A percentile compares a stretch with the other conserved stretches of the same genome.
phyloP scores from a whole-genome alignment of 2,888 invertebrate species.

The Oxycera nigricornis region DNA sequence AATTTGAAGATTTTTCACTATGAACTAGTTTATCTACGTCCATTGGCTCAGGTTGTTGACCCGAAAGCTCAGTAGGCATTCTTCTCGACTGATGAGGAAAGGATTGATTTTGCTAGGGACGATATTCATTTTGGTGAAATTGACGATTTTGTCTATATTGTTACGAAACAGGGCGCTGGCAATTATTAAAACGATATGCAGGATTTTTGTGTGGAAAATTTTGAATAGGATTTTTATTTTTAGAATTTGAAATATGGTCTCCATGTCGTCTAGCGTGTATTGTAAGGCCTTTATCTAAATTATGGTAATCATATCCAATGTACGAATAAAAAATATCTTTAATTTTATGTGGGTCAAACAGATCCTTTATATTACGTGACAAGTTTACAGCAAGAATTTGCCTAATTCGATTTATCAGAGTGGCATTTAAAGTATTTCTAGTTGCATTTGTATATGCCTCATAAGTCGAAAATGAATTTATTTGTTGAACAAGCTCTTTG shows the following conservation, averaged over 20 bases:
- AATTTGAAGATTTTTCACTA: background rate
- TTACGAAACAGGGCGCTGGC: too few relatives aligned
- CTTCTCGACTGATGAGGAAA: background rate
- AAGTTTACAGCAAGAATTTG: background rate
- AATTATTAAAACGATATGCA: too few relatives aligned
- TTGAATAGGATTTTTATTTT: too few relatives aligned
- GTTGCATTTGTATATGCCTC: background rate
- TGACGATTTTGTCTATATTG: too few relatives aligned
- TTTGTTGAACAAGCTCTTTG: background rate
- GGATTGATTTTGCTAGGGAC: too few relatives aligned
- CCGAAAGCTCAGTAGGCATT: background rate
- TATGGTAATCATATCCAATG: background rate
- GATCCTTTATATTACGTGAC: background rate
- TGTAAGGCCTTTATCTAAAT: background rate
- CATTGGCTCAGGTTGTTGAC: background rate
- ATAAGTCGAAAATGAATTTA: too few relatives aligned
- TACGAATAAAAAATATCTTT: too few relatives aligned
- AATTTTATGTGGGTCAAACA: background rate
- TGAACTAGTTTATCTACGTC: background rate
- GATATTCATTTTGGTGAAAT: too few relatives aligned
- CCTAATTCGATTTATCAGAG: background rate
- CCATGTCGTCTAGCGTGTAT: background rate
- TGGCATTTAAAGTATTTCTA: background rate
- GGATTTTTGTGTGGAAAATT: too few relatives aligned
- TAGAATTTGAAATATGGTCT: too few relatives aligned